Evolutionary conservation across 2,888 invertebrate genomes (phyloP).

Genomic region (Lordiphosa fenestrarum): DNA sequence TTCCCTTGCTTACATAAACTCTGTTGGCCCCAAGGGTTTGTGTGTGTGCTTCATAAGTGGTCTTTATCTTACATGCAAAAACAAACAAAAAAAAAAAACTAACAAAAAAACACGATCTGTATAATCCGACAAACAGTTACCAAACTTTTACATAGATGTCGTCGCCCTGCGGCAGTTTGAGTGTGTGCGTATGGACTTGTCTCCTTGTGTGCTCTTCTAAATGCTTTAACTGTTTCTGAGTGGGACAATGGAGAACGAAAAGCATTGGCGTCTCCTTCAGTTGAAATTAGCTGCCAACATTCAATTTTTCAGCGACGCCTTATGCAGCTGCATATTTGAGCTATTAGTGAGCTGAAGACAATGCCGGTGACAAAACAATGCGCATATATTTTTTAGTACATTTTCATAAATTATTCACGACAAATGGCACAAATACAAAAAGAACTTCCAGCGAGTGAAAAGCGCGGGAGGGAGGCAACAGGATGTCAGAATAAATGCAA

Average conservation of each 20-base stretch:
- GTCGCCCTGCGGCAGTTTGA: slow-evolving; percentile 41
- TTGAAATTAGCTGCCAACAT: slow-evolving; percentile 43
- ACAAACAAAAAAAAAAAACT: slow-evolving; percentile 2
- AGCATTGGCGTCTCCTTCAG: slow-evolving; percentile 29
- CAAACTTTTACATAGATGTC: slow-evolving; percentile 44
- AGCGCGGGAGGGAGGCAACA: not conserved
- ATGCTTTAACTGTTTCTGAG: slow-evolving; percentile 29
- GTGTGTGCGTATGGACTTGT: not conserved
- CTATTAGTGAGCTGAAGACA: slow-evolving; percentile 43
- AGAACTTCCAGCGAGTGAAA: not conserved
- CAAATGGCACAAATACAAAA: slow-evolving; percentile 46
- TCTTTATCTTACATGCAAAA: slow-evolving; percentile 39
- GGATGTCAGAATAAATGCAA: slow-evolving; percentile 31
- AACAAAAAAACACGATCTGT: slow-evolving; percentile 13
- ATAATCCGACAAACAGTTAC: slow-evolving; percentile 52
- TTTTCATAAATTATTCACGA: slow-evolving; percentile 64
- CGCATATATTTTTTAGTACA: slow-evolving; percentile 25
- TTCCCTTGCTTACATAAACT: slow-evolving; percentile 31
- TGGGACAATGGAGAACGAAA: slow-evolving; percentile 36
- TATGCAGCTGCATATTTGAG: slow-evolving; percentile 38
- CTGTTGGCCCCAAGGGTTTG: slow-evolving; percentile 32
- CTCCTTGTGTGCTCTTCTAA: slow-evolving; percentile 18
- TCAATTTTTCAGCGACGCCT: slow-evolving; percentile 34
- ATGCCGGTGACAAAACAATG: slow-evolving; percentile 41
- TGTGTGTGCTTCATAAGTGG: slow-evolving; percentile 28